Evolutionary conservation across 2,113 vertebrate genomes (phyloP), one percentile per base, ranked within the genome.

Genomic region (Eolophus roseicapilla): DNA sequence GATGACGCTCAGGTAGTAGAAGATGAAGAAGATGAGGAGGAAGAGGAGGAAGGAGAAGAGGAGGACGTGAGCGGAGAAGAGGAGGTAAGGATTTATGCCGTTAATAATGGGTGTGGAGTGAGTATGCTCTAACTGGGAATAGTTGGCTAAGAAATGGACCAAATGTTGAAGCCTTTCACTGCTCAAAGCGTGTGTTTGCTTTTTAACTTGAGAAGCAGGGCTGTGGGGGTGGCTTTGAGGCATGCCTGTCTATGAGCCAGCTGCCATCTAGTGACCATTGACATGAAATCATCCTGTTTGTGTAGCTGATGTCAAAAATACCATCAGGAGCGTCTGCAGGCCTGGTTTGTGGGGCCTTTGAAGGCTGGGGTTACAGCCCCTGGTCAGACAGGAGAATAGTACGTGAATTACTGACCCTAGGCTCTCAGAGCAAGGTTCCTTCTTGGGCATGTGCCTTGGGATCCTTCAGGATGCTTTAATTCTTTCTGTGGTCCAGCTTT

Each of bases 1-100:
- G 99, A 99, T 69, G 99, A 99, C 6, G 97, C 98, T 91, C 98
- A 98, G 95, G 98, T 99, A 82, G 99, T 99, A 21, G 99, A 99
- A 79, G 99, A 99, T 0, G 99, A 99, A 43, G 99, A 99, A 33
- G 99, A 99, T 0, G 99, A 98, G 75, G 98, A 98, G 5, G 99
- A 99, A 19, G 99, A 99, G 17, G 99, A 99, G 33, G 99, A 99
- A 68, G 99, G 99, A 81, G 99, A 99, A 82, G 99, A 99, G 85
- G 99, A 98, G 83, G 98, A 99, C 2, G 98, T 99, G 88, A 98
- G 98, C 5, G 98, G 98, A 69, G 98, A 98, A 33, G 98, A 98
- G 43, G 98, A 98, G 98, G 98, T 98, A 67, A 97, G 96, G 29
- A 12, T 63, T 74, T 29, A 7, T 17, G 43, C 19, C 7, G 19